Evolutionary conservation across 2,797 vertebrate genomes (phyloP).

Genomic region (Emys orbicularis): DNA sequence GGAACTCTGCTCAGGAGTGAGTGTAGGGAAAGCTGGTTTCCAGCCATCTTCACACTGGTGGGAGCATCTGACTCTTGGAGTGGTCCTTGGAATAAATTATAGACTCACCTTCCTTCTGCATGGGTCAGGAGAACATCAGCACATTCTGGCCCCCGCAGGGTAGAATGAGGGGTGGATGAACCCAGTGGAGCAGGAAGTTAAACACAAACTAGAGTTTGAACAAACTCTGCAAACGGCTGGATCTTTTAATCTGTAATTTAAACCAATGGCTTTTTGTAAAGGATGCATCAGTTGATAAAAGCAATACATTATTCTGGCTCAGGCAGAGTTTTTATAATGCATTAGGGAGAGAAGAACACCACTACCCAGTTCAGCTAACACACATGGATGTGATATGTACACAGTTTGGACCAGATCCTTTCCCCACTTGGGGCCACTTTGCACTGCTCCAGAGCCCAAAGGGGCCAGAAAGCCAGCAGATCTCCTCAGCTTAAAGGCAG

Average conservation of each 20-base stretch:
- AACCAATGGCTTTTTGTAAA: not conserved
- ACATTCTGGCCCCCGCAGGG: not conserved
- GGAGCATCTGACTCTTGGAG: not conserved
- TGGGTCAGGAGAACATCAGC: not conserved
- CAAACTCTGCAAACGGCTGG: not conserved
- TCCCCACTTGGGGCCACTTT: not conserved
- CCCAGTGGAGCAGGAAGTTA: not conserved
- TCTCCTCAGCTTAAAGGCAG: not conserved
- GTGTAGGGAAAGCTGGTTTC: not conserved
- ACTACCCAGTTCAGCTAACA: not conserved
- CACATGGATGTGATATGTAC: not conserved
- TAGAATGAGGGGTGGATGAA: not conserved
- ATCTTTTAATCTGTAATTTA: not conserved
- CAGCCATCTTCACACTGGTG: not conserved
- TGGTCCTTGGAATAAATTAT: not conserved
- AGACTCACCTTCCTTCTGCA: not conserved
- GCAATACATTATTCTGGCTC: not conserved
- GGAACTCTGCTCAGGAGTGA: not conserved
- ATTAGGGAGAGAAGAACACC: not conserved
- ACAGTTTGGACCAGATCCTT: fast-evolving
- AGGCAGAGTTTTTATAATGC: not conserved
- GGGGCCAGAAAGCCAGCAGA: not conserved
- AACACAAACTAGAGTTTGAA: not conserved
- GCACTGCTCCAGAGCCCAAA: not conserved
- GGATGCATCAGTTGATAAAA: not conserved